phyloP scores from a whole-genome alignment of 2,797 vertebrate species.

The Hoplostethus mediterraneus region DNA sequence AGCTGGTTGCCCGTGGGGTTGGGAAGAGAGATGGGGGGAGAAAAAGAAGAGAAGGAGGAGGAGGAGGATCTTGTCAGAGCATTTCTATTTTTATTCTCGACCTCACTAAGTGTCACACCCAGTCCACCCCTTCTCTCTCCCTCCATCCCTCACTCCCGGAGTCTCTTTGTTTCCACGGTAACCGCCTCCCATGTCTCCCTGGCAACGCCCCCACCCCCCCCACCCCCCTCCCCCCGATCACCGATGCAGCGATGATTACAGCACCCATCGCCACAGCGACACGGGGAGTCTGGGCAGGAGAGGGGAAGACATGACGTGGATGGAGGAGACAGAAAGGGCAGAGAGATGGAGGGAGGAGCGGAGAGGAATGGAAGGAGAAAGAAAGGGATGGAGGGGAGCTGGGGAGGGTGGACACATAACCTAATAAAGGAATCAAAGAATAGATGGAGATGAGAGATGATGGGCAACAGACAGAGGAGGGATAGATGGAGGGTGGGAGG shows the following conservation, averaged over 20 bases:
- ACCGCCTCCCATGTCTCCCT: conserved; percentile 84
- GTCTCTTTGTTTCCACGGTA: conserved; percentile 88
- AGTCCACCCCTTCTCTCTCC: conserved; percentile 67
- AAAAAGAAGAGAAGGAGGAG: conserved; percentile 15
- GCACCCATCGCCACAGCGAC: conserved; percentile 51
- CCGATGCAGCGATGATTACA: conserved; percentile 76
- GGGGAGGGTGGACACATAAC: background rate
- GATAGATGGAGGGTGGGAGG: conserved; percentile 19
- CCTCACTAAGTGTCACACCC: conserved; percentile 81
- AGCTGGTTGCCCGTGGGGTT: conserved; percentile 61
- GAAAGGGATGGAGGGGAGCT: background rate
- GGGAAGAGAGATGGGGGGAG: conserved; percentile 30
- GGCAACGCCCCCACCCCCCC: conserved; percentile 78
- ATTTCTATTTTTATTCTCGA: conserved; percentile 80
- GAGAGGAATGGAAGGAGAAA: conserved; percentile 1
- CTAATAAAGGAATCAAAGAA: conserved; percentile 3
- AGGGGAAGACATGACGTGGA: conserved; percentile 44
- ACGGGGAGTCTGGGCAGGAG: conserved; percentile 59
- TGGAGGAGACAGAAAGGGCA: conserved; percentile 60
- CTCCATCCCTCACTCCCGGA: conserved; percentile 71
- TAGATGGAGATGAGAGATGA: conserved; percentile 23
- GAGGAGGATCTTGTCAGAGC: conserved; percentile 75
- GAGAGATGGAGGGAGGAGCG: conserved; percentile 22
- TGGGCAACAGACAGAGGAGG: conserved; percentile 35
- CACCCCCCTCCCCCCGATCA: conserved; percentile 35